Conservation (phyloP, 2,888 invertebrate genomes). For the Microdon myrmicae region DNA sequence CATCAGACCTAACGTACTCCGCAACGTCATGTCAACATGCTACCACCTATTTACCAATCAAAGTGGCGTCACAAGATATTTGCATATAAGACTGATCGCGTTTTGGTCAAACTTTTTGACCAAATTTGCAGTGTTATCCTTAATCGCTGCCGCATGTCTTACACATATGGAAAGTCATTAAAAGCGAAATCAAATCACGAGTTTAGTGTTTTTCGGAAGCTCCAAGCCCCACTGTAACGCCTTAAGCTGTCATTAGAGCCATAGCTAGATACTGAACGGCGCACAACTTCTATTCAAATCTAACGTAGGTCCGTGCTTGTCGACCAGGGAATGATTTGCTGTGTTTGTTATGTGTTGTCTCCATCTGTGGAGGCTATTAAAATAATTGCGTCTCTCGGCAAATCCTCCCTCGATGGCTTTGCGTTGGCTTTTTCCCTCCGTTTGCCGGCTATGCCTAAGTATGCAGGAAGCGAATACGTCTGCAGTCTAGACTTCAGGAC, state of each 20-base stretch:
- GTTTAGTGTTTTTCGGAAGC: slow-evolving; percentile 43
- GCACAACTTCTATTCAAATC: slow-evolving; percentile 43
- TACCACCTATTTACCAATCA: too few species aligned
- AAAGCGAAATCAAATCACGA: slow-evolving; percentile 52
- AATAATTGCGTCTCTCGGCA: slow-evolving; percentile 51
- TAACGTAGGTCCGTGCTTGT: slow-evolving; percentile 23
- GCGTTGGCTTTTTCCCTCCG: too few species aligned
- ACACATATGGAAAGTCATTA: slow-evolving; percentile 49
- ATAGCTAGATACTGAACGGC: neutral
- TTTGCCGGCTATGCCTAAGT: too few species aligned
- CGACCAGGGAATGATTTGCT: slow-evolving; percentile 30
- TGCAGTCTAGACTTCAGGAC: slow-evolving; percentile 31
- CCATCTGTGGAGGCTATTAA: slow-evolving; percentile 51
- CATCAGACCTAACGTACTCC: too few species aligned
- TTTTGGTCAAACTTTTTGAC: slow-evolving; percentile 28
- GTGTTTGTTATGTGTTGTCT: slow-evolving; percentile 32
- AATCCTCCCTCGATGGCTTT: slow-evolving; percentile 30
- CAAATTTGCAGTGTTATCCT: slow-evolving; percentile 46
- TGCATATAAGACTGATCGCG: too few species aligned
- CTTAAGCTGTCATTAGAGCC: slow-evolving; percentile 19
- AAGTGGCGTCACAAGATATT: too few species aligned
- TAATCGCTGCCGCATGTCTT: slow-evolving; percentile 31
- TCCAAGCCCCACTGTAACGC: neutral
- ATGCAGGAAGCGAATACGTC: too few species aligned
- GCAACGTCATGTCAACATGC: too few species aligned